Evolutionary conservation across 92 coral and sea anemone species (phyloP).

Genomic region (Epizoanthus illoricatus): DNA sequence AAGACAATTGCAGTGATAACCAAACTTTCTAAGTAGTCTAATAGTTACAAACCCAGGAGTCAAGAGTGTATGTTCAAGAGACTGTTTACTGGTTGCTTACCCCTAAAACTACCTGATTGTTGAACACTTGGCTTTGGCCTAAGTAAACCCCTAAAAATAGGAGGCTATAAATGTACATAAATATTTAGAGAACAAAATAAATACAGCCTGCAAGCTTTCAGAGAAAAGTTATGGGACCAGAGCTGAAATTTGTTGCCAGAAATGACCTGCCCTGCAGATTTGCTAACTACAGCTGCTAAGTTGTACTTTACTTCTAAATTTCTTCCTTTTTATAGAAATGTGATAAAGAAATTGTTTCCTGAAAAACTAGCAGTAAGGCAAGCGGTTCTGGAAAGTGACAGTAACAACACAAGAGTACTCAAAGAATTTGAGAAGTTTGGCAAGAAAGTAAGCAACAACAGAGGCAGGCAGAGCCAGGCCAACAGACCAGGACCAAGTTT

Average conservation of each 20-base stretch:
- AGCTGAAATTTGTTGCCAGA: background rate
- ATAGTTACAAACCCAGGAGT: too few species aligned
- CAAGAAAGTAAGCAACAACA: slow-evolving; percentile 19
- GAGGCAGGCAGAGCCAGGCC: slow-evolving; percentile 21
- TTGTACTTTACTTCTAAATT: background rate
- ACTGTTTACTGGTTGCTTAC: too few species aligned
- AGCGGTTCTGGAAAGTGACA: slow-evolving; percentile 20
- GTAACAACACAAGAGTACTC: slow-evolving; percentile 53
- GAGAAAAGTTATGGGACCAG: background rate
- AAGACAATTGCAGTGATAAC: too few species aligned
- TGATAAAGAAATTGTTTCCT: slow-evolving; percentile 76
- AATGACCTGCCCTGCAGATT: background rate
- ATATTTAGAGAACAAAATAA: background rate
- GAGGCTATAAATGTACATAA: too few species aligned
- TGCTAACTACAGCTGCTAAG: background rate
- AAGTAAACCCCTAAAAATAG: too few species aligned
- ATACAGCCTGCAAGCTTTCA: background rate
- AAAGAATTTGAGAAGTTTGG: slow-evolving; percentile 71
- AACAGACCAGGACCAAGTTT: slow-evolving; percentile 37
- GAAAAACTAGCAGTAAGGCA: slow-evolving; percentile 50
- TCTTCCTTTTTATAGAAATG: slow-evolving; percentile 60
- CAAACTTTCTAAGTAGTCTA: too few species aligned
- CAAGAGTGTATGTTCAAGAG: too few species aligned
- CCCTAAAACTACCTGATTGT: too few species aligned
- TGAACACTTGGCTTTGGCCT: too few species aligned